These are phyloP conservation scores for Volucella inanis DNA, from an alignment of 2,888 invertebrate species.

Conservation along the genomic window DNA sequence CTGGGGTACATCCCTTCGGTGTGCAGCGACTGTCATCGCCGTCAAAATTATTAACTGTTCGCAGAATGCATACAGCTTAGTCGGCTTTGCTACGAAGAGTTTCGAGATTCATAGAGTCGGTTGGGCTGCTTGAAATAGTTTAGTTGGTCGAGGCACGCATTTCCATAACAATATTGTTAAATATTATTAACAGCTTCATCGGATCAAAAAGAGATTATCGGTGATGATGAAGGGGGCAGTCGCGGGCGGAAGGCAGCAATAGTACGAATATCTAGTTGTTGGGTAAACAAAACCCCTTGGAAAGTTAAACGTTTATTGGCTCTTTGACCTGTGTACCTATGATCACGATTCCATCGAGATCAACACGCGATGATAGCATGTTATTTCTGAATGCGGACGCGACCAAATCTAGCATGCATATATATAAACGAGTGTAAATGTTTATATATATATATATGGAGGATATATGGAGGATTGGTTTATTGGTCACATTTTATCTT, in stretches of 20 bases:
- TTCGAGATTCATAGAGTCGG: slow-evolving; percentile 36
- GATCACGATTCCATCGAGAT: slow-evolving; percentile 70
- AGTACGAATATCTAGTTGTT: background rate
- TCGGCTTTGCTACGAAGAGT: slow-evolving; percentile 53
- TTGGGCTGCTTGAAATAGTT: slow-evolving; percentile 5
- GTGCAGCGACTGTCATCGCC: slow-evolving; percentile 65
- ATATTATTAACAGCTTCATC: slow-evolving; percentile 75
- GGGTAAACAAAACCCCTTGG: slow-evolving; percentile 49
- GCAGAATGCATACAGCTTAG: slow-evolving; percentile 17
- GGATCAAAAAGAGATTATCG: slow-evolving; percentile 74
- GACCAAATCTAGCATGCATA: slow-evolving; percentile 59
- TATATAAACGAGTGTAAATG: too few species aligned
- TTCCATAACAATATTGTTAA: slow-evolving; percentile 74
- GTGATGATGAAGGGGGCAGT: slow-evolving; percentile 22
- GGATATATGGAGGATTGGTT: slow-evolving; percentile 63
- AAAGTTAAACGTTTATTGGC: slow-evolving; percentile 60
- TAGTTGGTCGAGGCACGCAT: slow-evolving; percentile 58
- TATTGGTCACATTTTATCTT: slow-evolving; percentile 63
- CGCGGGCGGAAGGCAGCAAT: slow-evolving; percentile 3
- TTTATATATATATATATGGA: too few species aligned
- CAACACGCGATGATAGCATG: slow-evolving; percentile 59
- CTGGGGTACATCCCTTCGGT: slow-evolving; percentile 42
- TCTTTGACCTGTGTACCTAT: slow-evolving; percentile 74
- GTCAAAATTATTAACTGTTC: slow-evolving; percentile 67
- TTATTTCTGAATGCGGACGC: slow-evolving; percentile 72